A percentile compares a stretch with the other conserved stretches of the same genome.
Conservation (phyloP, 2,888 invertebrate genomes). For the Noctuana brunneofusca region DNA sequence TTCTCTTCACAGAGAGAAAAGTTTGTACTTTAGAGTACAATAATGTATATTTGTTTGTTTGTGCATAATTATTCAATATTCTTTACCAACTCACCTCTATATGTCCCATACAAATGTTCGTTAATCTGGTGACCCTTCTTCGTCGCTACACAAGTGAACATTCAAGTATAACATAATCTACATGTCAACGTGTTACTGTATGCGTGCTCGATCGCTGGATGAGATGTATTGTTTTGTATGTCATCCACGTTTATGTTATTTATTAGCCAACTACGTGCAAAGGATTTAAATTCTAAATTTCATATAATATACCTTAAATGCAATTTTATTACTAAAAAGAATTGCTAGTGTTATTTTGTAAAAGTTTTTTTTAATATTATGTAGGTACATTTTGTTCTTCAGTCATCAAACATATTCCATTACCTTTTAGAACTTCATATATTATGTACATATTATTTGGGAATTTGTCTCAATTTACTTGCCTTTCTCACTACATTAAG, state of each 20-base stretch:
- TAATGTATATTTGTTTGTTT: background rate
- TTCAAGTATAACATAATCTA: conserved; percentile 38
- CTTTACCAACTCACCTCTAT: background rate
- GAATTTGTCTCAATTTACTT: background rate
- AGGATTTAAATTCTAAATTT: conserved; percentile 27
- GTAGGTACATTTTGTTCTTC: too few relatives aligned
- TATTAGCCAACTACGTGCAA: conserved; percentile 31
- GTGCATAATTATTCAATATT: background rate
- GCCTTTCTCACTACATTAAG: conserved; percentile 11
- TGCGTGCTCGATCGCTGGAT: conserved; percentile 17
- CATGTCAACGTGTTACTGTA: conserved; percentile 36
- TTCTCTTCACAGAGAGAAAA: too few relatives aligned
- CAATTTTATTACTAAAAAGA: conserved; percentile 19
- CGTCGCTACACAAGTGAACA: conserved; percentile 35
- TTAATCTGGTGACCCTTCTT: conserved; percentile 20
- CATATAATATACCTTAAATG: conserved; percentile 21
- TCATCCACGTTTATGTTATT: conserved; percentile 34
- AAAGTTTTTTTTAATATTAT: background rate
- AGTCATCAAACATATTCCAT: too few relatives aligned
- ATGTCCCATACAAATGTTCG: conserved; percentile 1
- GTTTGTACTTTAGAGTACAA: too few relatives aligned
- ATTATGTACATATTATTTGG: background rate
- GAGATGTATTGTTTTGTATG: conserved; percentile 35
- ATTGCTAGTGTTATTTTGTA: background rate
- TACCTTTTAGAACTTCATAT: too few relatives aligned